A percentile compares a stretch with the other conserved stretches of the same genome.
Evolutionary conservation across 2,113 vertebrate genomes (phyloP).

Genomic region (Tamias sibiricus): DNA sequence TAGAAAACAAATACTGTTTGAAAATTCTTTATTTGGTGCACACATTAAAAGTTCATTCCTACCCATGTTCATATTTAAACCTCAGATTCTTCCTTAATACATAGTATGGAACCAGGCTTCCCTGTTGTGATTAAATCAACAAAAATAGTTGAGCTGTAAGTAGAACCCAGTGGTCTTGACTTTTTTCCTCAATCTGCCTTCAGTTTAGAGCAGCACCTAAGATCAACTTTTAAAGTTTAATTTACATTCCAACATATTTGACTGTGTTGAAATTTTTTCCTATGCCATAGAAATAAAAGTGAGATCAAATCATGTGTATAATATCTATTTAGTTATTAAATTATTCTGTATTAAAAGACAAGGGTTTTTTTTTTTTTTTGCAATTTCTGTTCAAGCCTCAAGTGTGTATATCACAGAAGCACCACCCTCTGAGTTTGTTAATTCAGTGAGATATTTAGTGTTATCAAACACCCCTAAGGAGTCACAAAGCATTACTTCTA

Average conservation of each 20-base stretch:
- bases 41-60: not conserved
- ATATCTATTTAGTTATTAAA: not conserved
- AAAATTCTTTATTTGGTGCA: not conserved
- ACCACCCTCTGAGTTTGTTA: not conserved
- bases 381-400: not conserved
- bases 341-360: not conserved
- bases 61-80: not conserved
- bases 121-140: not conserved
- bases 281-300: slow-evolving; percentile 14
- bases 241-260: not conserved
- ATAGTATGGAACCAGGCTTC: not conserved
- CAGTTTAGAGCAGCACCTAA: not conserved
- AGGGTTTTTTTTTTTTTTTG: no score
- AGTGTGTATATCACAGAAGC: not conserved
- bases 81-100: not conserved
- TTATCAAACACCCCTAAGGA: slow-evolving; percentile 33
- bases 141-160: not conserved
- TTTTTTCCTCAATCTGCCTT: not conserved
- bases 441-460: slow-evolving; percentile 8
- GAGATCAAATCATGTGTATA: not conserved
- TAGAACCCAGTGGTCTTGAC: not conserved
- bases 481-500: slow-evolving; percentile 1
- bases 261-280: not conserved
- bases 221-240: not conserved
- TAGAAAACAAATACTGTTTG: not conserved